phyloP scores from a whole-genome alignment of 1,140 invertebrate genomes.

The Ylistrum balloti region DNA sequence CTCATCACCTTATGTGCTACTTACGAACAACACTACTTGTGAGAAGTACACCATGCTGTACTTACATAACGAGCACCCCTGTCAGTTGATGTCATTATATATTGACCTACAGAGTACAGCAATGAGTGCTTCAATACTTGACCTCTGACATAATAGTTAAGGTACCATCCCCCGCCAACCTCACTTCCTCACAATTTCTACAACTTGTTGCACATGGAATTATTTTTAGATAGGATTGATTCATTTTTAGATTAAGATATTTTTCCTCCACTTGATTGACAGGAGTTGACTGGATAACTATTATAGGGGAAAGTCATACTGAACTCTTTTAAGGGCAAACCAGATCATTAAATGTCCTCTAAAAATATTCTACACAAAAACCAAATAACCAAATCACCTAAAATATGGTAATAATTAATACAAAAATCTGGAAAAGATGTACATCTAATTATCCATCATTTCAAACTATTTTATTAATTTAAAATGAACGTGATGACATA shows the following conservation, averaged over 20 bases:
- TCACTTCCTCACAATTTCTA: not conserved
- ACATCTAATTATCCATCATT: too few relatives aligned
- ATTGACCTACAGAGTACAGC: not conserved
- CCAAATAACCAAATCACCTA: too few relatives aligned
- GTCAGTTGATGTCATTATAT: not conserved
- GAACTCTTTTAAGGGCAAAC: not conserved
- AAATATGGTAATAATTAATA: too few relatives aligned
- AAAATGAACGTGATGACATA: too few relatives aligned
- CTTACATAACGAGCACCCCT: not conserved
- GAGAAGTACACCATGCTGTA: not conserved
- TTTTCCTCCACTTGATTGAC: not conserved
- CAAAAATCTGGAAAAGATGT: too few relatives aligned
- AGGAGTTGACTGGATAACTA: not conserved
- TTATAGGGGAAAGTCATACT: not conserved
- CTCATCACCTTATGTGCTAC: not conserved
- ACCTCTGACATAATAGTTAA: not conserved
- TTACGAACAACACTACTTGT: not conserved
- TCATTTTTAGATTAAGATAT: not conserved
- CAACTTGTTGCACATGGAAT: not conserved
- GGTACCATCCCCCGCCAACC: not conserved
- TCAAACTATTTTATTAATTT: too few relatives aligned
- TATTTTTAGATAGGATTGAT: not conserved
- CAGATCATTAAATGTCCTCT: too few relatives aligned
- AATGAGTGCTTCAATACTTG: slow-evolving; percentile 5
- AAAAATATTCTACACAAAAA: too few relatives aligned